Conservation (phyloP, 2,888 invertebrate genomes). For the Microctonus brassicae region DNA sequence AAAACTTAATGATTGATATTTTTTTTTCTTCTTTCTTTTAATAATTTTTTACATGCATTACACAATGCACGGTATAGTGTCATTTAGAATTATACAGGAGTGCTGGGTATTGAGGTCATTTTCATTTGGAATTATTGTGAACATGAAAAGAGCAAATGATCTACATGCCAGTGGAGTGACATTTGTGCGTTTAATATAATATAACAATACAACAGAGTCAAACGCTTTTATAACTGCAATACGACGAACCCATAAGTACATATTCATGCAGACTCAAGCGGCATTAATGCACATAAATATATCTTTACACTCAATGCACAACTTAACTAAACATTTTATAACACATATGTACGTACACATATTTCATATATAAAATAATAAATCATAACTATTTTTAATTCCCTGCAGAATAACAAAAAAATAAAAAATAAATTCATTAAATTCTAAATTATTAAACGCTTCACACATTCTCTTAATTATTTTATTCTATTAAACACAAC, state of each 20-base stretch:
- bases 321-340: slow-evolving; percentile 8
- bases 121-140: not conserved
- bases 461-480: no score
- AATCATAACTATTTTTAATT: no score
- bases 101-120: slow-evolving; percentile 2
- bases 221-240: slow-evolving; percentile 21
- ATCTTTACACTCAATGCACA: not conserved
- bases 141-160: slow-evolving; percentile 26
- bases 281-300: no score
- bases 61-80: not conserved
- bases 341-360: not conserved
- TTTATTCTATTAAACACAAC: no score
- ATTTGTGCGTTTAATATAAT: slow-evolving; percentile 21
- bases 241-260: not conserved
- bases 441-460: no score
- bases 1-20: no score
- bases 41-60: no score
- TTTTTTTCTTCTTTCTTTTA: no score
- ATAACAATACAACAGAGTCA: slow-evolving; percentile 19
- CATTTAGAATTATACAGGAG: no score
- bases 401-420: no score
- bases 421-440: no score
- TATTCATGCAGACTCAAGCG: slow-evolving; percentile 26
- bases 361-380: not conserved
- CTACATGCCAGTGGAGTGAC: slow-evolving; percentile 20